These are phyloP conservation scores for Ranitomeya variabilis DNA, from an alignment of 2,113 vertebrate genomes.

Conservation along the genomic window DNA sequence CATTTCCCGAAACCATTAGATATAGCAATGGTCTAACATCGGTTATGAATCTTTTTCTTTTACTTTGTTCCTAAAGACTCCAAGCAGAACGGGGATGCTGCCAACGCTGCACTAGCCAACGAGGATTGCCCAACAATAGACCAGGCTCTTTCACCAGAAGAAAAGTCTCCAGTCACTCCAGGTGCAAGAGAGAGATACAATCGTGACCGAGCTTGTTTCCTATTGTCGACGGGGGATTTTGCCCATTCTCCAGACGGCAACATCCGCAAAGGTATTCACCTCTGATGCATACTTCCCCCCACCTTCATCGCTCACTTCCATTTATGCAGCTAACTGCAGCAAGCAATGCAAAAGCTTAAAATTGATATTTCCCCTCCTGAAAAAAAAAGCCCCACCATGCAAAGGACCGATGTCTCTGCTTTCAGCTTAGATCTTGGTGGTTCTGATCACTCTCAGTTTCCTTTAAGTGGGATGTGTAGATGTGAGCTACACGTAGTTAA, in stretches of 20 bases:
- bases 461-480: conserved; percentile 33
- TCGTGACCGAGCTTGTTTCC: conserved; percentile 90
- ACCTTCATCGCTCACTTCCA: conserved; percentile 55
- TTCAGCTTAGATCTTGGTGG: conserved; percentile 35
- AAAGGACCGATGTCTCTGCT: conserved; percentile 35
- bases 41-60: conserved; percentile 19
- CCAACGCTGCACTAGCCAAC: conserved; percentile 85
- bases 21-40: conserved; percentile 9
- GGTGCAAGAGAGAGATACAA: conserved; percentile 82
- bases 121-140: conserved; percentile 93
- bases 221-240: conserved; percentile 88
- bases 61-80: conserved; percentile 70
- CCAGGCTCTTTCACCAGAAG: conserved; percentile 88
- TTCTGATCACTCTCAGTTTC: conserved; percentile 15
- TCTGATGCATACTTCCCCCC: conserved; percentile 29
- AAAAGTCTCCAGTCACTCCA: conserved; percentile 82
- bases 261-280: conserved; percentile 86
- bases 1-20: neutral
- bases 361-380: conserved; percentile 1
- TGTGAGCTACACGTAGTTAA: conserved; percentile 24
- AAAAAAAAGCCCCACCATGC: conserved; percentile 1
- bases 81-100: conserved; percentile 88
- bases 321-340: conserved; percentile 46
- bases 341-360: conserved; percentile 43
- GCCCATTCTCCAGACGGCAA: conserved; percentile 85